A percentile compares a stretch with the other conserved stretches of the same genome.
phyloP scores from a whole-genome alignment of 2,113 vertebrate genomes.

The Rissa tridactyla region DNA sequence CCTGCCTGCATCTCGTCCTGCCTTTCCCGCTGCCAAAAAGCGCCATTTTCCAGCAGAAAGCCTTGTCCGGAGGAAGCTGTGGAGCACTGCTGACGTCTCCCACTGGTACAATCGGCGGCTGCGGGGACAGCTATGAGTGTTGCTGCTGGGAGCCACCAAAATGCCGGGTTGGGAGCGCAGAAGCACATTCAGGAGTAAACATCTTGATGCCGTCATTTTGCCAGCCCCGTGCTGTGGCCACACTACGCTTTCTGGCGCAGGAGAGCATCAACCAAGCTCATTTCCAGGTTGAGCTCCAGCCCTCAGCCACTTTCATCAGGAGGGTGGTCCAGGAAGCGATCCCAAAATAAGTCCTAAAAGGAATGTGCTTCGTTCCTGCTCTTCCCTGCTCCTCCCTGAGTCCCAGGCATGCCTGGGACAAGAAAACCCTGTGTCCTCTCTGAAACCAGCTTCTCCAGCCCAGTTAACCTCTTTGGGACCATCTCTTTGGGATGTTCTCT shows the following conservation, averaged over 20 bases:
- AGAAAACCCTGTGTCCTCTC: background rate
- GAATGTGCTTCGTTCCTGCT: background rate
- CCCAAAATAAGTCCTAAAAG: background rate
- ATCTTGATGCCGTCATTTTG: accelerated
- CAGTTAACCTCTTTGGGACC: background rate
- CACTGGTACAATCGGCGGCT: accelerated
- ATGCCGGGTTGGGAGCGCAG: accelerated
- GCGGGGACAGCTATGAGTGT: background rate
- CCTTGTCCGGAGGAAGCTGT: background rate
- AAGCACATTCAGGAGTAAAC: background rate
- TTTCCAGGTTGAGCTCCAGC: background rate
- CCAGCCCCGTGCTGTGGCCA: background rate
- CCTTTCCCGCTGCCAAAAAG: background rate
- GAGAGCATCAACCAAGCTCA: background rate
- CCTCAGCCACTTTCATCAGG: background rate
- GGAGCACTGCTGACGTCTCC: background rate
- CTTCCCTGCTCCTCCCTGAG: background rate
- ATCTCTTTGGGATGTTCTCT: background rate
- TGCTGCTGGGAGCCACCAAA: background rate
- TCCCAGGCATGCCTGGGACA: background rate
- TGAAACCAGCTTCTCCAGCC: background rate
- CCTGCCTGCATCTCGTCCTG: background rate
- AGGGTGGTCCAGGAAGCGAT: background rate
- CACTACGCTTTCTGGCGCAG: background rate
- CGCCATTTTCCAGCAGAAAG: background rate